Conservation (phyloP, 2,888 invertebrate species). For the Pteria penguin region DNA sequence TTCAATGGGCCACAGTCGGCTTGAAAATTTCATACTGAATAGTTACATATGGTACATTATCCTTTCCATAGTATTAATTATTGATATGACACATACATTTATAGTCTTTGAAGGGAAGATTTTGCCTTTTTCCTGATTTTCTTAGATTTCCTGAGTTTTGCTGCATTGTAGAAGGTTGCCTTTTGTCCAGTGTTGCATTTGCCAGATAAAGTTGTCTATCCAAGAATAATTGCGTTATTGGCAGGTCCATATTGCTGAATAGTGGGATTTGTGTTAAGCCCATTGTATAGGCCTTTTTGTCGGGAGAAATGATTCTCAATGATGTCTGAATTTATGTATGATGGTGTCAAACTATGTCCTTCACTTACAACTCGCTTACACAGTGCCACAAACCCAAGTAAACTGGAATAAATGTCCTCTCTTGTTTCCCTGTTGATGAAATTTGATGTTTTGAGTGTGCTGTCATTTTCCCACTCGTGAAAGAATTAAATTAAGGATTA, state of each 20-base stretch:
- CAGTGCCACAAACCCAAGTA: not conserved
- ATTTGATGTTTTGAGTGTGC: not conserved
- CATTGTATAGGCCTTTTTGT: conserved; percentile 41
- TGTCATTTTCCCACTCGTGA: conserved; percentile 11
- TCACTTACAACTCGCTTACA: not conserved
- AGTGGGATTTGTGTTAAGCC: conserved; percentile 46
- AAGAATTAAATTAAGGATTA: not conserved
- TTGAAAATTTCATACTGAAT: too few relatives aligned
- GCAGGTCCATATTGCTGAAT: conserved; percentile 36
- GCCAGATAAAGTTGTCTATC: conserved; percentile 26
- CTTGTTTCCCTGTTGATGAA: not conserved
- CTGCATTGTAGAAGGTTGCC: not conserved
- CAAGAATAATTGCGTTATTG: conserved; percentile 41
- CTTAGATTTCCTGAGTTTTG: not conserved
- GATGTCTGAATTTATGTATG: conserved; percentile 48
- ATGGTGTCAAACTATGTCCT: conserved; percentile 26
- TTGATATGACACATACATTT: not conserved
- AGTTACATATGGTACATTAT: too few relatives aligned
- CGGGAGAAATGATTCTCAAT: conserved; percentile 47
- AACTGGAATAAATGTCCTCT: not conserved
- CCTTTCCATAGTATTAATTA: too few relatives aligned
- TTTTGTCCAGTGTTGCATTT: not conserved
- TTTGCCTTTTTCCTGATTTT: not conserved
- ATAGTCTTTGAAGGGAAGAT: not conserved
- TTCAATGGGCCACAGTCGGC: too few relatives aligned